Evolutionary conservation across 2,113 vertebrate genomes (phyloP).

Genomic region (Perca schrenkii): DNA sequence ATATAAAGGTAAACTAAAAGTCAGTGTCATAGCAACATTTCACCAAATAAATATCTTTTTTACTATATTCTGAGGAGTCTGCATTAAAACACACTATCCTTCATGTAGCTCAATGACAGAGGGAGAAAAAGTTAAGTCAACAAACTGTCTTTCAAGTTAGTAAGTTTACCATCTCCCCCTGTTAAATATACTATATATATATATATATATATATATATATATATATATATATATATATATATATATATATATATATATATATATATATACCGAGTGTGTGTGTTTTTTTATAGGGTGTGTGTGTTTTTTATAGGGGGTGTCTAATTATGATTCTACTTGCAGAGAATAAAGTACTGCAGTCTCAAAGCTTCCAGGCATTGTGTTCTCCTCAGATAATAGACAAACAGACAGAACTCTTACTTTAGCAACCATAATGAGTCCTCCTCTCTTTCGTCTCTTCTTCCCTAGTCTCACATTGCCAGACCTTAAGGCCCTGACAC

Average conservation of each 20-base stretch:
- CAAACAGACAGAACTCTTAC: conserved; percentile 46
- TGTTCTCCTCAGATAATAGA: conserved; percentile 60
- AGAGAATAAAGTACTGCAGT: conserved; percentile 38
- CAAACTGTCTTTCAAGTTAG: conserved; percentile 37
- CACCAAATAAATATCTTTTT: background rate
- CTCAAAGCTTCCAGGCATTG: conserved; percentile 56
- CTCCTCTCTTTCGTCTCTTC: background rate
- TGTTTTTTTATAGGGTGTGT: conserved; percentile 27
- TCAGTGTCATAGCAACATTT: conserved; percentile 5
- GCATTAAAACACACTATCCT: background rate
- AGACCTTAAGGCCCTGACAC: too few relatives aligned
- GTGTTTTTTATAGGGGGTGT: conserved; percentile 26
- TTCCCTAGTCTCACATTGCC: too few relatives aligned
- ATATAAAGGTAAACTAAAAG: conserved; percentile 10
- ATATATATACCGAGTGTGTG: conserved; percentile 28
- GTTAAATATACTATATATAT: conserved; percentile 31
- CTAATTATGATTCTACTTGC: conserved; percentile 63
- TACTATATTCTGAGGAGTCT: background rate
- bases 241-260: conserved; percentile 28
- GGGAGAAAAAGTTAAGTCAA: conserved; percentile 27
- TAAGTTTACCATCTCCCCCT: conserved; percentile 16
- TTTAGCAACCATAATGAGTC: conserved; percentile 59
- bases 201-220: conserved; percentile 28
- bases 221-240: conserved; percentile 24
- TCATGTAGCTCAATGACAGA: conserved; percentile 3